Conservation (phyloP, 2,113 vertebrate genomes). For the Harpagus bidentatus region DNA sequence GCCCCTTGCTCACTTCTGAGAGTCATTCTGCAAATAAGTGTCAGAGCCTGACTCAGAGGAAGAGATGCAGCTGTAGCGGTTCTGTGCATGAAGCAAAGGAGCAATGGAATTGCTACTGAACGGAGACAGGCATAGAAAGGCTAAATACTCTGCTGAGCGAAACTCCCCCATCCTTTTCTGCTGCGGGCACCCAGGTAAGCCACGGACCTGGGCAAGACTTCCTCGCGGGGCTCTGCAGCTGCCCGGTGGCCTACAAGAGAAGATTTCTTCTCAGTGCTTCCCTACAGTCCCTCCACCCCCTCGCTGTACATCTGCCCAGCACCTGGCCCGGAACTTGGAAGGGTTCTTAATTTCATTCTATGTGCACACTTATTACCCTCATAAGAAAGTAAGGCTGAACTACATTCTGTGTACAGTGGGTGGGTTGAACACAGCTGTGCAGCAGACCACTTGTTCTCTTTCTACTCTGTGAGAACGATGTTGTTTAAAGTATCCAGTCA, state of each 20-base stretch:
- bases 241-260: not conserved
- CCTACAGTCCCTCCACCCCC: not conserved
- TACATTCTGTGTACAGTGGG: not conserved
- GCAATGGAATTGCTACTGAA: not conserved
- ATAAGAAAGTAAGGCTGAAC: constrained; percentile 32
- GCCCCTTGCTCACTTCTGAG: not conserved
- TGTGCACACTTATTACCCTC: constrained; percentile 31
- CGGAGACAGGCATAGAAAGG: not conserved
- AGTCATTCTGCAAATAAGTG: not conserved
- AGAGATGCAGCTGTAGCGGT: not conserved
- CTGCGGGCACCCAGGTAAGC: not conserved
- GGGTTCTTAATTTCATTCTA: constrained; percentile 41
- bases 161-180: not conserved
- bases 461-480: not conserved
- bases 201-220: accelerated
- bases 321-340: constrained; percentile 64
- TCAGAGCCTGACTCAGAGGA: not conserved
- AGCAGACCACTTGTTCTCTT: constrained; percentile 31
- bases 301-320: constrained; percentile 48
- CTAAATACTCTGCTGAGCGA: not conserved
- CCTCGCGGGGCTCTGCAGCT: not conserved
- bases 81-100: not conserved
- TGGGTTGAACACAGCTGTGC: constrained; percentile 57
- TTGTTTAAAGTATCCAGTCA: constrained; percentile 28
- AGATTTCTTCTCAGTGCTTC: not conserved